phyloP scores from a whole-genome alignment of 2,113 vertebrate genomes.

The Salvator merianae region DNA sequence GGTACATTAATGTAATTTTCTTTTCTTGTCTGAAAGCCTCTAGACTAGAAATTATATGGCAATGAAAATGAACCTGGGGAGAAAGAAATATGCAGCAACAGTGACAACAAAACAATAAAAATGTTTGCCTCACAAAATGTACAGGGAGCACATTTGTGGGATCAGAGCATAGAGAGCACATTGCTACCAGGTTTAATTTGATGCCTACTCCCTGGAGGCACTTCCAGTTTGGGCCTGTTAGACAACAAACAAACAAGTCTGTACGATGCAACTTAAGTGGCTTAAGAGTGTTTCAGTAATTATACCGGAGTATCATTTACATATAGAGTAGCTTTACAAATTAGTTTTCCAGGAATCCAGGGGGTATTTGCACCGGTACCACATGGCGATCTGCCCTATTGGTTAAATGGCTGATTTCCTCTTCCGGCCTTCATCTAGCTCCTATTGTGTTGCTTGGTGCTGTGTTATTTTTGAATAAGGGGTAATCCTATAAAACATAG shows the following conservation, averaged over 20 bases:
- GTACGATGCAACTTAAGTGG: neutral
- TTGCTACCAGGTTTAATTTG: neutral
- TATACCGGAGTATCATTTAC: neutral
- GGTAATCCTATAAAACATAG: neutral
- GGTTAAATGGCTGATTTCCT: neutral
- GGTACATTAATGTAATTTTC: neutral
- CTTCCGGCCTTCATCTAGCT: neutral
- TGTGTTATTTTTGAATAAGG: neutral
- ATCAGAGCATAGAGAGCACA: neutral
- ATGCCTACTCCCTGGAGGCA: neutral
- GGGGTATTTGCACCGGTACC: too few relatives aligned
- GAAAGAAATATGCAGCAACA: neutral
- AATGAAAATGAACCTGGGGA: neutral
- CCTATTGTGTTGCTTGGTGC: neutral
- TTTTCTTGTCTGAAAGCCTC: neutral
- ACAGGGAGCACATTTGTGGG: neutral
- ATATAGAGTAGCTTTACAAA: neutral
- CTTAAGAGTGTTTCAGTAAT: neutral
- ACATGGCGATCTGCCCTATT: neutral
- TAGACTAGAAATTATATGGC: neutral
- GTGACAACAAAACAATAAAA: neutral
- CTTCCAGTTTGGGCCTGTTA: neutral
- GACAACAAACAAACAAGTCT: neutral
- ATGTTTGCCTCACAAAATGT: neutral
- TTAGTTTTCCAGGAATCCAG: neutral